Percentiles rank a stretch among this genome's conserved stretches.
Conservation (phyloP, 2,888 invertebrate genomes). For the Ligdia adustata region DNA sequence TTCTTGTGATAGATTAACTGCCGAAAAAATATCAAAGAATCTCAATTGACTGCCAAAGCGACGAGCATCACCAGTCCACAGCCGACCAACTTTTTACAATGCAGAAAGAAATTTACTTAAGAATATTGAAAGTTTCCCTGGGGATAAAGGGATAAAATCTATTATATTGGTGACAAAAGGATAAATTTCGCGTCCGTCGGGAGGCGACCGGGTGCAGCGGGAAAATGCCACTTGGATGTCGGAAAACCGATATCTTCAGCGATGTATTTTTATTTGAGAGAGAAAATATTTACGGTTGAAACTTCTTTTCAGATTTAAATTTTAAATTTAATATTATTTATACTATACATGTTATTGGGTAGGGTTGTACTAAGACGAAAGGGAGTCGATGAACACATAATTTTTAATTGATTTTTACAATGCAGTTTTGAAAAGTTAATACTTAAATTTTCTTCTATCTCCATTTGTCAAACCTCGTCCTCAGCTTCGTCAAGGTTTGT, state of each 20-base stretch:
- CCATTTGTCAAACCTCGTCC: too few species aligned
- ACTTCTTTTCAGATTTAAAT: neutral
- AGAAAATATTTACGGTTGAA: conserved; percentile 1
- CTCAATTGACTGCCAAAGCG: conserved; percentile 3
- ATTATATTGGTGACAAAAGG: conserved; percentile 24
- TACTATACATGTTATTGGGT: too few species aligned
- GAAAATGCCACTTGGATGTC: neutral
- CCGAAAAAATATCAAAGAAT: too few species aligned
- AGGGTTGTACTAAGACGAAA: too few species aligned
- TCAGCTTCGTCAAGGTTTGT: too few species aligned
- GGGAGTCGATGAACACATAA: conserved; percentile 2
- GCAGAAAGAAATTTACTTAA: conserved; percentile 23
- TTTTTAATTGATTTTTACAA: too few species aligned
- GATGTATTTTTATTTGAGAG: conserved; percentile 6
- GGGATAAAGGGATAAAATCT: conserved; percentile 22
- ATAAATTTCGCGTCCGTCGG: conserved; percentile 24
- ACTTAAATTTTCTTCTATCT: too few species aligned
- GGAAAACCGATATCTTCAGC: conserved; percentile 3
- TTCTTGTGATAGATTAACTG: too few species aligned
- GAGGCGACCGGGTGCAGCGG: conserved; percentile 2
- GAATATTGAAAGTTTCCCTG: conserved; percentile 29
- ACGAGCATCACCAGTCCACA: conserved; percentile 16
- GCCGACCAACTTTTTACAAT: conserved; percentile 23
- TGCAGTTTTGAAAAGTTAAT: too few species aligned
- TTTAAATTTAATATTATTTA: too few species aligned